Evolutionary conservation across 2,888 invertebrate genomes (phyloP).

Genomic region (Polydesmus complanatus): DNA sequence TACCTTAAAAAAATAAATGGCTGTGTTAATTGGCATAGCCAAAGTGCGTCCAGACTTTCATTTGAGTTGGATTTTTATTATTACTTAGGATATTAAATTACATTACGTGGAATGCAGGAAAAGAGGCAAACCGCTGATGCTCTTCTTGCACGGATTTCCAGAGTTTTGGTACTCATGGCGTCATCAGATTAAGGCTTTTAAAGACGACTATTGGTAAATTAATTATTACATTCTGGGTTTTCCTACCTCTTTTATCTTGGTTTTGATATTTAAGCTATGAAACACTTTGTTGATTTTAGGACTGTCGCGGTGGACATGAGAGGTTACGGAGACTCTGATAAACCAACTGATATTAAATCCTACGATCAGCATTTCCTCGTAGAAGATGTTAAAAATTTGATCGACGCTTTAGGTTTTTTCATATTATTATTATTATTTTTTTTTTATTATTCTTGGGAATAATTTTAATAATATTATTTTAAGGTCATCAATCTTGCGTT

Average conservation of each 20-base stretch:
- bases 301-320: constrained; percentile 60
- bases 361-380: constrained; percentile 47
- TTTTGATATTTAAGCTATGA: too few species aligned
- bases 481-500: constrained; percentile 32
- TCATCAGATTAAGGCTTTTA: constrained; percentile 49
- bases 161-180: constrained; percentile 68
- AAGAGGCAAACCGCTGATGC: constrained; percentile 47
- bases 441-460: too few species aligned
- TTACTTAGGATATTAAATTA: constrained; percentile 54
- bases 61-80: too few species aligned
- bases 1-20: too few species aligned
- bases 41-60: too few species aligned
- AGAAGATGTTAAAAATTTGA: constrained; percentile 49
- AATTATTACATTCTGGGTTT: too few species aligned
- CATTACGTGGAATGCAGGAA: constrained; percentile 56
- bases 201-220: constrained; percentile 43
- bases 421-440: too few species aligned
- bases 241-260: too few species aligned
- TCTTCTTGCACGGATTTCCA: constrained; percentile 59
- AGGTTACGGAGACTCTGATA: constrained; percentile 65
- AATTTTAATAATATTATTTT: neutral
- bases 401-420: constrained; percentile 39
- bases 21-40: too few species aligned
- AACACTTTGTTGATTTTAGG: too few species aligned
- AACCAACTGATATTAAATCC: constrained; percentile 44